These are phyloP conservation scores for Brachionus manjavacas DNA, from an alignment of 1,140 invertebrate species.

Conservation along the genomic window DNA sequence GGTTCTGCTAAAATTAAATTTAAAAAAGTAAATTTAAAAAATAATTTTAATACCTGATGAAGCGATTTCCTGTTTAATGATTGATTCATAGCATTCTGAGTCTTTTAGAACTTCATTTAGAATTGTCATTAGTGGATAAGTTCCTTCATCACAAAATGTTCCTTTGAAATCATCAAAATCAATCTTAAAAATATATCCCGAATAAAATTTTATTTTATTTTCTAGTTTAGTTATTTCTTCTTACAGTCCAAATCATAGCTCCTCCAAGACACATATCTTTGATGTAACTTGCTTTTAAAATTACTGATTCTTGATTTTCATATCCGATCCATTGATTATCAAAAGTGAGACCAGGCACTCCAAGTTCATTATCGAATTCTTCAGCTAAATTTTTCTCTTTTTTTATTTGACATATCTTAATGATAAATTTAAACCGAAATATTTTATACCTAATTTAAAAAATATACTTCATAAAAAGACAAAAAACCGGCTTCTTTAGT, in stretches of 20 bases:
- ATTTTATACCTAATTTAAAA: not conserved
- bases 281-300: slow-evolving; percentile 44
- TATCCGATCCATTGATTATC: slow-evolving; percentile 86
- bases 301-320: slow-evolving; percentile 65
- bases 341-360: slow-evolving; percentile 69
- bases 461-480: slow-evolving; percentile 73
- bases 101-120: slow-evolving; percentile 61
- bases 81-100: not conserved
- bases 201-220: not conserved
- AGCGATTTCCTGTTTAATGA: not conserved
- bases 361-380: slow-evolving; percentile 63
- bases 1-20: not conserved
- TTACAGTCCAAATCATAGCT: slow-evolving; percentile 46
- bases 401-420: not conserved
- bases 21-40: not conserved
- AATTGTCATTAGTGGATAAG: slow-evolving; percentile 82
- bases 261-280: slow-evolving; percentile 32
- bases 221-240: not conserved
- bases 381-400: slow-evolving; percentile 54
- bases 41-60: not conserved
- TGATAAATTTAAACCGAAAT: slow-evolving; percentile 55
- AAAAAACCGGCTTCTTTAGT: slow-evolving; percentile 83
- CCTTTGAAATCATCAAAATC: slow-evolving; percentile 49
- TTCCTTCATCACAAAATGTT: slow-evolving; percentile 70
- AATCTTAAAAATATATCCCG: not conserved